Base-by-base conservation (phyloP, 2,113 vertebrate species). In the Oenanthe melanoleuca region DNA sequence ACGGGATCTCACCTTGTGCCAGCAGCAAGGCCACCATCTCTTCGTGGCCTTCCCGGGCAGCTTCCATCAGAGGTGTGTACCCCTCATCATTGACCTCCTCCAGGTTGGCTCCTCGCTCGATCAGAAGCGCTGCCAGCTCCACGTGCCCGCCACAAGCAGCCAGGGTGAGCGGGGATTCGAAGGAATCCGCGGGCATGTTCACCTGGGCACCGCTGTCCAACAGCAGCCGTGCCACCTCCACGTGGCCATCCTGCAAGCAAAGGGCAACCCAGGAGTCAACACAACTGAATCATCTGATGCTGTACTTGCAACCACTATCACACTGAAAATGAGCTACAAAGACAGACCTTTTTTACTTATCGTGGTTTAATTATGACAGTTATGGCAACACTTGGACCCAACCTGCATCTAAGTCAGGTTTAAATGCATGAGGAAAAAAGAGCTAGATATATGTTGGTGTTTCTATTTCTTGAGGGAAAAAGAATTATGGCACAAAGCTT, bases 1-100 rank as follows among this genome's bases (percentile, higher is more conserved):
- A 1, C 12, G 40, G 5, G 53, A 18, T 74, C 93, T 96, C 98
- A 99, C 99, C 99, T 98, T 99, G 99, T 81, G 99, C 99, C 94
- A 99, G 98, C n/a, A 99, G 98, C 77, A 99, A 98, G 47, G 99
- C 99, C 74, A 99, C 99, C 99, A 99, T 99, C 95, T 99, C 99
- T 61, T 99, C 99, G 16, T 99, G 99, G 79, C 99, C 99, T 96
- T 99, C 99, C 45, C 99, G 98, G 53, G 99, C 99, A 89, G 99
- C 99, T 97, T 99, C 99, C 99, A 99, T 99, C 66, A 99, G 97
- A 47, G 99, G 99, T 29, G 99, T 99, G 91, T 99, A 99, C 45
- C 99, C 99, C 96, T 99, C 99, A 96, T 99, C 99, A 95, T 99
- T 99, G 15, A 99, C 99, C 97, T 99, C 99, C 96, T 99, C 99